These are phyloP conservation scores for Osedax fenrisi DNA, from an alignment of 2,888 invertebrate genomes.

Conservation along the genomic window DNA sequence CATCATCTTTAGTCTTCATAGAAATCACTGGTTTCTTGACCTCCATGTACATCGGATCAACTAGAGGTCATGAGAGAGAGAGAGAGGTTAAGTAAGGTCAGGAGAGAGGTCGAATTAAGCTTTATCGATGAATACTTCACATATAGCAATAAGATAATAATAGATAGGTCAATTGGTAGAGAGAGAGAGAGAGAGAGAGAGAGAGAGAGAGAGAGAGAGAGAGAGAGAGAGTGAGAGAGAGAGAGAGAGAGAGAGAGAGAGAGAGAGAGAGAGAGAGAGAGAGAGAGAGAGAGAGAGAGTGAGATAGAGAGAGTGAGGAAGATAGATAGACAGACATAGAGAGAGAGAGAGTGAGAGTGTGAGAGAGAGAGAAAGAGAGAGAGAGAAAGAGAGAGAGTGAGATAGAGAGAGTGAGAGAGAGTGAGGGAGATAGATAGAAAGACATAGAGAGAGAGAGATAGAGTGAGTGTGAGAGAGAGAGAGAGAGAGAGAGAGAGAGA, in stretches of 20 bases:
- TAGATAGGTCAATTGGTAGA: too few relatives aligned
- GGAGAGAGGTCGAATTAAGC: too few relatives aligned
- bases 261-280: background rate
- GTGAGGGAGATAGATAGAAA: too few relatives aligned
- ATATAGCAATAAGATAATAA: too few relatives aligned
- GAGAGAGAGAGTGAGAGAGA: background rate
- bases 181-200: background rate
- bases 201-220: background rate
- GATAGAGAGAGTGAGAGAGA: too few relatives aligned
- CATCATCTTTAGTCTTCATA: constrained; percentile 74
- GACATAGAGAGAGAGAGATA: too few relatives aligned
- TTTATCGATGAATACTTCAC: too few relatives aligned
- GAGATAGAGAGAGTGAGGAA: background rate
- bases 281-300: background rate
- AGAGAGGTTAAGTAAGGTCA: background rate
- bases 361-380: too few relatives aligned
- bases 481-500: background rate
- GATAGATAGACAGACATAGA: too few relatives aligned
- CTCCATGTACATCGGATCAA: constrained; percentile 15
- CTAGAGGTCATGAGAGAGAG: background rate
- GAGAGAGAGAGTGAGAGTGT: too few relatives aligned
- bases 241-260: background rate
- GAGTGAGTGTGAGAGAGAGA: background rate
- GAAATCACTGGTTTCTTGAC: constrained; percentile 26
- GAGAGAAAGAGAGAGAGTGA: background rate